Evolutionary conservation across 1,140 invertebrate species (phyloP).

Genomic region (Drosophila quadrilineata): DNA sequence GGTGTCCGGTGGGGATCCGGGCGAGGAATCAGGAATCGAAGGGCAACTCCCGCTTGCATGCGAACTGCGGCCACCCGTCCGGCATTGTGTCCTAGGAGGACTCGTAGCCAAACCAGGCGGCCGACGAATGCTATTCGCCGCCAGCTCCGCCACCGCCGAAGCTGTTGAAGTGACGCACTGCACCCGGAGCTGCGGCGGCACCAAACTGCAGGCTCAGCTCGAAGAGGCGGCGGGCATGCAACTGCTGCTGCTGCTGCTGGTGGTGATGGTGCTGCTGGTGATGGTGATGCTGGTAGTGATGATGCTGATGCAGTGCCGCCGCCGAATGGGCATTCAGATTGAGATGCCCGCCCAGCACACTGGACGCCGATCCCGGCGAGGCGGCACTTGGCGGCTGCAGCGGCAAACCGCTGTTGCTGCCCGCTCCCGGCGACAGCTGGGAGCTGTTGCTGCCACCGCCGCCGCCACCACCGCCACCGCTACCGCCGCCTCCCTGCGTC

Average conservation of each 20-base stretch:
- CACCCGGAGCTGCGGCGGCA: conserved; percentile 71
- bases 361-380: conserved; percentile 69
- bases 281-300: conserved; percentile 74
- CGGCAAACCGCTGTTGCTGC: conserved; percentile 63
- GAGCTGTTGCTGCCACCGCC: background rate
- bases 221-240: conserved; percentile 78
- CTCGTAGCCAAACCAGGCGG: conserved; percentile 80
- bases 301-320: conserved; percentile 71
- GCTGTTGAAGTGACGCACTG: conserved; percentile 76
- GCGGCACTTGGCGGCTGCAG: conserved; percentile 67
- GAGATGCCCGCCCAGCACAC: conserved; percentile 56
- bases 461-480: conserved; percentile 2
- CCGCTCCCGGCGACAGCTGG: conserved; percentile 43
- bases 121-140: conserved; percentile 80
- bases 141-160: conserved; percentile 74
- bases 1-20: background rate
- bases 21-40: background rate
- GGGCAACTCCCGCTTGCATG: conserved; percentile 51
- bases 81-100: conserved; percentile 70
- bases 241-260: conserved; percentile 80
- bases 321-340: conserved; percentile 60
- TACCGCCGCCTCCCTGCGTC: conserved; percentile 27
- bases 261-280: conserved; percentile 77
- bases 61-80: conserved; percentile 60
- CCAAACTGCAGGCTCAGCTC: conserved; percentile 81